Evolutionary conservation across 2,888 invertebrate species (phyloP), one percentile per base, ranked within the genome.

Genomic region (Steinernema carpocapsae): DNA sequence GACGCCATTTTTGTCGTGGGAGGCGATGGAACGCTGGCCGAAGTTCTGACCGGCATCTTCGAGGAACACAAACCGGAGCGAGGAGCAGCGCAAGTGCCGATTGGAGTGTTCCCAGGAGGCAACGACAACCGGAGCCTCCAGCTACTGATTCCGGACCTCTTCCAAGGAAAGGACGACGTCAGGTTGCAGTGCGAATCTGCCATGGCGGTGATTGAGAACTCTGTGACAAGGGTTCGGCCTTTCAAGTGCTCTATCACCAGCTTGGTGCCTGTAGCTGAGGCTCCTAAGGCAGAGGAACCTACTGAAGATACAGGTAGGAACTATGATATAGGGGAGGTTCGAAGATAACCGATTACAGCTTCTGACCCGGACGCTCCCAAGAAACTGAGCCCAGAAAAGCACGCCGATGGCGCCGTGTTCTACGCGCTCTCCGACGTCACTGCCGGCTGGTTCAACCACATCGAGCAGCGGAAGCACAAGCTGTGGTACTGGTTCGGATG

Each of bases 61-160:
- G 56, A n/a, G 0, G 42, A 56, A 19, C 56, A 26, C 3, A 56
- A 56, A 19, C 56, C 56, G 12, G 56, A 56, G 17, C 56, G 22
- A 19, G 4, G 22, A 3, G 2, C 24, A 45, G 73, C 80, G 0
- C 73, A 72, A 17, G 72, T 84, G 48, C 85, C 85, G 0, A 75
- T 86, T 22, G 85, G 86, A 10, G 74, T 85, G 6, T 85, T 81
- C 59, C 86, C 86, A 3, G 86, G 86, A 12, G 86, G 86, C 32
- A 79, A 78, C 45, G 79, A 81, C 22, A 85, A 82, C 76, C 72
- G 52, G 70, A 22, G 83, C 79, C 48, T 86, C 81, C 74, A 24
- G 2, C 59, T 42, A 14, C 70, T 42, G 7, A 43, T 71, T 6
- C 42, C 42, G 1, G 1, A 24, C 14, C 0, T 72, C 2, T 72